phyloP scores from a whole-genome alignment of 2,797 vertebrate species.

The Molothrus aeneus region DNA sequence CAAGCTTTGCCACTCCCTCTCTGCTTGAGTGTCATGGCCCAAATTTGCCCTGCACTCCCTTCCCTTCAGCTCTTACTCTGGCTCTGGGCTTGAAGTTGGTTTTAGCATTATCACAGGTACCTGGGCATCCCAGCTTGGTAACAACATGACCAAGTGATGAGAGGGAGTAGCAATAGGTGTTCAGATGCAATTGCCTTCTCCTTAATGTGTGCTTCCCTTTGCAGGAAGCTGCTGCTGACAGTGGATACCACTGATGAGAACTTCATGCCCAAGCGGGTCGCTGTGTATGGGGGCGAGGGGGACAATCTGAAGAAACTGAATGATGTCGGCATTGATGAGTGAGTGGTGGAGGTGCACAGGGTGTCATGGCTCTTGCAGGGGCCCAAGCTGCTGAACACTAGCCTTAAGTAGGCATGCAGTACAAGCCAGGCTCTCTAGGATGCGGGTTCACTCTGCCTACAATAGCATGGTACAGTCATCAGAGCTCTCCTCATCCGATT shows the following conservation, averaged over 20 bases:
- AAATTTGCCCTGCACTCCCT: neutral
- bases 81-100: neutral
- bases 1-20: neutral
- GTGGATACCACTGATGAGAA: conserved; percentile 96
- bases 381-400: neutral
- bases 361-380: neutral
- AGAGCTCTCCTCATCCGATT: fast-evolving
- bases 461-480: fast-evolving
- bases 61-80: neutral
- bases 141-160: neutral
- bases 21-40: neutral
- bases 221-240: conserved; percentile 91
- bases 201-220: neutral
- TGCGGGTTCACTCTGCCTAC: neutral
- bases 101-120: neutral
- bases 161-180: neutral
- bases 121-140: neutral
- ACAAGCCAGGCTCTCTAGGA: neutral
- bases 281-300: conserved; percentile 90
- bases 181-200: neutral
- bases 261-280: conserved; percentile 95
- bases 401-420: neutral
- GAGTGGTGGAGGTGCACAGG: conserved; percentile 59
- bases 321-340: conserved; percentile 93
- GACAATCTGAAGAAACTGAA: conserved; percentile 94